Evolutionary conservation across 1,140 invertebrate genomes (phyloP).

Genomic region (Zelostemma sp.): DNA sequence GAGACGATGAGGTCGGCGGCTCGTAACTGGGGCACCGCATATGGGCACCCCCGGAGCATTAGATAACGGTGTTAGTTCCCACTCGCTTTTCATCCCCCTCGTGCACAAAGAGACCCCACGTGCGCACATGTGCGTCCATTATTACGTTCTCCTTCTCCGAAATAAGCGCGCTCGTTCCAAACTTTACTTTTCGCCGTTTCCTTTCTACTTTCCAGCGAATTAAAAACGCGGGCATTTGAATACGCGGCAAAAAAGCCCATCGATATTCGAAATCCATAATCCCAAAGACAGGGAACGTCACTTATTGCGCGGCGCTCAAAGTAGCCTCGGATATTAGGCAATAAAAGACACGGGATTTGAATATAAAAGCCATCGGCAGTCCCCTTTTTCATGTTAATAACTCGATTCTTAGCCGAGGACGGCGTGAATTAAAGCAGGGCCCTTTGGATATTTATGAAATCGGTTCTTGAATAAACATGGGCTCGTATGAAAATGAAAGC

Average conservation of each 20-base stretch:
- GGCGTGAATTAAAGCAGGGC: constrained; percentile 41
- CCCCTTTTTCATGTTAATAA: constrained; percentile 51
- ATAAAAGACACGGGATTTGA: constrained; percentile 47
- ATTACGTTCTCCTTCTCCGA: too few relatives aligned
- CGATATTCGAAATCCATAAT: not conserved
- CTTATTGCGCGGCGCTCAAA: constrained; percentile 26
- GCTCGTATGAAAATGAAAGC: too few relatives aligned
- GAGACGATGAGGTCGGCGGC: too few relatives aligned
- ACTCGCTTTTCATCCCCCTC: constrained; percentile 50
- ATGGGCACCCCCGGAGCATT: constrained; percentile 64
- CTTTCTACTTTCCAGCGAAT: too few relatives aligned
- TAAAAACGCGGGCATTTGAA: too few relatives aligned
- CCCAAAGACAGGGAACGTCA: not conserved
- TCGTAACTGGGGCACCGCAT: constrained; percentile 65
- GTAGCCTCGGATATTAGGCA: constrained; percentile 43
- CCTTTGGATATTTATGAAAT: constrained; percentile 52
- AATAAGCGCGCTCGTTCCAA: too few relatives aligned
- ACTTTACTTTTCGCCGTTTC: too few relatives aligned
- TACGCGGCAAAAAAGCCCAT: not conserved
- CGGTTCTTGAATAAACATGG: constrained; percentile 51
- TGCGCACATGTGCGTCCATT: constrained; percentile 54
- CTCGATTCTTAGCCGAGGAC: constrained; percentile 49
- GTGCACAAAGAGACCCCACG: constrained; percentile 57
- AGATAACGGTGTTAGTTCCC: constrained; percentile 68
- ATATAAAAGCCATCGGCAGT: constrained; percentile 48